Percentiles rank a stretch among this genome's conserved stretches.
Evolutionary conservation across 2,113 vertebrate species (phyloP).

Genomic region (Alethe castanea): DNA sequence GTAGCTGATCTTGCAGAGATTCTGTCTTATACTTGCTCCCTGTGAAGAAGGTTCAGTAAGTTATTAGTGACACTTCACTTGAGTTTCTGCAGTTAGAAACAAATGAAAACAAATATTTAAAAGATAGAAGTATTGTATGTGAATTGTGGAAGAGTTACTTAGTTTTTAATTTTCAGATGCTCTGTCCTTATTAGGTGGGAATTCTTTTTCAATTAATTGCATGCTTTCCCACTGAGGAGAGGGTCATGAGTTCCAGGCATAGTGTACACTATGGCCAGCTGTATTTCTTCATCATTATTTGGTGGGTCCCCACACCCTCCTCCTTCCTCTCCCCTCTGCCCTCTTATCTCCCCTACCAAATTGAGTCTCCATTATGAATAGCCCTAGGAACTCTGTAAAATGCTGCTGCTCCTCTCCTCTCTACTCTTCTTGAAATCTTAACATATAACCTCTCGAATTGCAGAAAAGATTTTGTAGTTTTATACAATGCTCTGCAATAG

Average conservation of each 20-base stretch:
- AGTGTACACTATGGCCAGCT: neutral
- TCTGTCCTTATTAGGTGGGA: neutral
- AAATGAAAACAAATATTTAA: neutral
- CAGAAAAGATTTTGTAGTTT: neutral
- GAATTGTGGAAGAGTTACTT: neutral
- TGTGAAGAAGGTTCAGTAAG: neutral
- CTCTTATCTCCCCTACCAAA: neutral
- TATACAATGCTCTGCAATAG: neutral
- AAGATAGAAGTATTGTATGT: neutral
- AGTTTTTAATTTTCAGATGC: neutral
- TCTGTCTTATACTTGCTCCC: neutral
- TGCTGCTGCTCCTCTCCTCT: neutral
- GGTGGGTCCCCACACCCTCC: fast-evolving
- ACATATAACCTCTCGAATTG: neutral
- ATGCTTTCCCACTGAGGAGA: neutral
- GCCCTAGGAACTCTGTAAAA: neutral
- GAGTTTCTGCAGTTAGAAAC: neutral
- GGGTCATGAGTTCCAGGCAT: neutral
- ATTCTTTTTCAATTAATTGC: neutral
- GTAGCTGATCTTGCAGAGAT: neutral
- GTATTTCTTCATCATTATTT: neutral
- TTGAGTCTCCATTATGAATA: neutral
- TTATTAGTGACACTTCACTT: neutral
- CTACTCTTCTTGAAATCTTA: neutral
- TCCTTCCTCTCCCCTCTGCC: too few species aligned